Percentiles rank a stretch among this genome's conserved stretches.
Evolutionary conservation across 2,888 invertebrate species (phyloP).

Genomic region (Apoda limacodes): DNA sequence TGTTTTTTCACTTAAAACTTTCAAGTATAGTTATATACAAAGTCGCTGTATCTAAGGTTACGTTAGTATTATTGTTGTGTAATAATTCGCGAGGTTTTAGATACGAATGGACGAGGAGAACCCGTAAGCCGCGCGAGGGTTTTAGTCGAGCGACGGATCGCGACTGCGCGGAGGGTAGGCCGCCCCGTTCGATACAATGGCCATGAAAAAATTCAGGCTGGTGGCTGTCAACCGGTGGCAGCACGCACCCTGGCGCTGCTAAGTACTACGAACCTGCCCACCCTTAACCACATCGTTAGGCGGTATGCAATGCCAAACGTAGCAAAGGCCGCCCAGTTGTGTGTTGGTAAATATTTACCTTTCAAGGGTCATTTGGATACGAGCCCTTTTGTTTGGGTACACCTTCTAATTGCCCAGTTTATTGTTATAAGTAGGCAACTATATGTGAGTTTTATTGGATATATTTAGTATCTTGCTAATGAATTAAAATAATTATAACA

Average conservation of each 20-base stretch:
- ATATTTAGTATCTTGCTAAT: no score
- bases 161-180: slow-evolving; percentile 50
- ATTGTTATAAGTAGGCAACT: no score
- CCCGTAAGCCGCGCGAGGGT: slow-evolving; percentile 24
- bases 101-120: slow-evolving; percentile 3
- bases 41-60: slow-evolving; percentile 27
- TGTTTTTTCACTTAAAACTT: not conserved
- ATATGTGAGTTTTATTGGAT: no score
- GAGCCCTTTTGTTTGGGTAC: no score
- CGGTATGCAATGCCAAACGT: slow-evolving; percentile 1
- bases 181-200: slow-evolving; percentile 59
- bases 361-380: no score
- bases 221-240: slow-evolving; percentile 60
- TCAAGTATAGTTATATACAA: no score
- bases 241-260: slow-evolving; percentile 44
- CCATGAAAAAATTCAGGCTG: slow-evolving; percentile 65
- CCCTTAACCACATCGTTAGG: slow-evolving; percentile 13
- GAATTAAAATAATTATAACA: no score
- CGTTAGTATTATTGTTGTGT: not conserved
- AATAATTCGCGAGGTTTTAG: not conserved
- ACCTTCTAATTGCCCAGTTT: no score
- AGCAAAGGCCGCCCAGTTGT: no score
- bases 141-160: slow-evolving; percentile 39
- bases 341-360: no score
- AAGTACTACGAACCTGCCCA: slow-evolving; percentile 25